These are phyloP conservation scores for Hemichromis elongatus DNA, from an alignment of 2,113 vertebrate genomes.

Conservation along the genomic window DNA sequence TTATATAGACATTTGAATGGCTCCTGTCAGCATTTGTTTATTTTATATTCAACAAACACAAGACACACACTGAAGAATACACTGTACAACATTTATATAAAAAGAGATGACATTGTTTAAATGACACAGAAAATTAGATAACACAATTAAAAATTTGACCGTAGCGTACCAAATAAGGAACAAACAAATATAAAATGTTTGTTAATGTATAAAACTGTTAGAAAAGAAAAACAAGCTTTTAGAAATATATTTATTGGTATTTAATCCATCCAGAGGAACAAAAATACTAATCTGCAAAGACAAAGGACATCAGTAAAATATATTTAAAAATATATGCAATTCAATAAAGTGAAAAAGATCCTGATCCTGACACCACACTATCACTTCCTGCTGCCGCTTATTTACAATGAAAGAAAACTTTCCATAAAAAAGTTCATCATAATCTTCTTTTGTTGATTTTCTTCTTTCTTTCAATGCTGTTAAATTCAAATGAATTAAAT, in stretches of 20 bases:
- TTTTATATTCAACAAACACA: background rate
- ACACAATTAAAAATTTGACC: fast-evolving
- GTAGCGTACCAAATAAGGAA: fast-evolving
- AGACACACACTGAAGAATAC: fast-evolving
- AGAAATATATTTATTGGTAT: no score
- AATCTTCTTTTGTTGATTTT: fast-evolving
- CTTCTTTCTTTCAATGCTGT: background rate
- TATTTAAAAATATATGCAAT: background rate
- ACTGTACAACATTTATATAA: background rate
- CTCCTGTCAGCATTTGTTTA: background rate
- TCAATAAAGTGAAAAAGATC: background rate
- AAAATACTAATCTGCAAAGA: fast-evolving
- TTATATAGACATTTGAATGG: background rate
- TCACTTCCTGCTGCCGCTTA: background rate
- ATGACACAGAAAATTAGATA: background rate
- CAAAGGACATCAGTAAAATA: background rate
- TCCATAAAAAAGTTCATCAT: background rate
- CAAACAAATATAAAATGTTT: background rate
- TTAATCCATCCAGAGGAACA: background rate
- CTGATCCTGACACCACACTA: background rate
- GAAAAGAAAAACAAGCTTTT: background rate
- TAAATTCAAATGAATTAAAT: background rate
- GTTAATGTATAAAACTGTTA: background rate
- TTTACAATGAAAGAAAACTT: background rate
- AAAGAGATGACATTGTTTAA: background rate